These are phyloP conservation scores for Cheilosia soror DNA, from an alignment of 2,888 invertebrate species.

Conservation along the genomic window DNA sequence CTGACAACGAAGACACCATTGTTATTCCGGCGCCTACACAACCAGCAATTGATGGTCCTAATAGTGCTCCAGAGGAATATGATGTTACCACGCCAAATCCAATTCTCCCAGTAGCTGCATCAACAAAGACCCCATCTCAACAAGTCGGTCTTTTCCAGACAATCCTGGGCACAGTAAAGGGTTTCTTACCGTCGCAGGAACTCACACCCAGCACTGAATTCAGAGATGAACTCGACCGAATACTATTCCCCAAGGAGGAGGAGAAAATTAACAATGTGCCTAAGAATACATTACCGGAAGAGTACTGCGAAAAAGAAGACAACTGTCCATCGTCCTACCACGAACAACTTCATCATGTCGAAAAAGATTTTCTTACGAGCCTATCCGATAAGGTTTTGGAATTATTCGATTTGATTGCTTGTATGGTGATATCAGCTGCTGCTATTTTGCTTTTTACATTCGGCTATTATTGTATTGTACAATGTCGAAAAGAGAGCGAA, in stretches of 20 bases:
- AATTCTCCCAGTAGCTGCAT: neutral
- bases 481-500: conserved; percentile 88
- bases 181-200: conserved; percentile 77
- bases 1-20: conserved; percentile 39
- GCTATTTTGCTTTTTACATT: conserved; percentile 89
- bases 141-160: conserved; percentile 80
- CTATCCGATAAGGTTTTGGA: conserved; percentile 80
- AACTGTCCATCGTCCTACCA: conserved; percentile 68
- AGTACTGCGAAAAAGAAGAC: conserved; percentile 78
- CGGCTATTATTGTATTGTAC: conserved; percentile 91
- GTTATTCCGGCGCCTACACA: conserved; percentile 17
- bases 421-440: conserved; percentile 88
- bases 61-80: conserved; percentile 27
- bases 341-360: conserved; percentile 17
- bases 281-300: conserved; percentile 45
- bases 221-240: conserved; percentile 78
- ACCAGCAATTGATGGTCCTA: conserved; percentile 10
- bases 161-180: conserved; percentile 81
- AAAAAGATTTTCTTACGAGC: conserved; percentile 78
- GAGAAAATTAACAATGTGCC: conserved; percentile 1
- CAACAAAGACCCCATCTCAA: conserved; percentile 48
- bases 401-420: conserved; percentile 85
- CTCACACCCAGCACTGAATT: conserved; percentile 29
- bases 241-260: conserved; percentile 77
- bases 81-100: conserved; percentile 57